phyloP scores from a whole-genome alignment of 2,888 invertebrate genomes.

The Torymus texanus region DNA sequence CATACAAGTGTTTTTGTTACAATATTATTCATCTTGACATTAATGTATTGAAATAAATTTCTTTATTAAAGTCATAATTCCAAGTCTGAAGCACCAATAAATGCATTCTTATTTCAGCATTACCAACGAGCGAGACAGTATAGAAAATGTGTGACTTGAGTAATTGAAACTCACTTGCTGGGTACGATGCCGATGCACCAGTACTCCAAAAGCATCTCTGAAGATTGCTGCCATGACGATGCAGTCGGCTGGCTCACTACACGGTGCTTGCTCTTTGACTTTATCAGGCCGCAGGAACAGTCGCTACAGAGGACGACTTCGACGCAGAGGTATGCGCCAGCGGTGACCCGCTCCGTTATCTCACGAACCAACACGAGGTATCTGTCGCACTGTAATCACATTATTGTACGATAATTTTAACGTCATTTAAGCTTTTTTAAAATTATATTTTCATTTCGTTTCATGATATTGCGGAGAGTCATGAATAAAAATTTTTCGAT shows the following conservation, averaged over 20 bases:
- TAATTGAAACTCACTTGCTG: slow-evolving; percentile 76
- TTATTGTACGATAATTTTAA: not conserved
- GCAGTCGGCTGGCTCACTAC: slow-evolving; percentile 65
- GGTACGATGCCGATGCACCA: slow-evolving; percentile 85
- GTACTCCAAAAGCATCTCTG: slow-evolving; percentile 84
- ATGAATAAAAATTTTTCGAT: too few species aligned
- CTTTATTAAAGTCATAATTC: too few species aligned
- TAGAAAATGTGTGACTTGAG: not conserved
- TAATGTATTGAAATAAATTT: too few species aligned
- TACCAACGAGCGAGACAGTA: not conserved
- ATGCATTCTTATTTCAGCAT: too few species aligned
- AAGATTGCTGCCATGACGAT: slow-evolving; percentile 73
- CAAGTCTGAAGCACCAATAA: too few species aligned
- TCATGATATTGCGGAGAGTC: too few species aligned
- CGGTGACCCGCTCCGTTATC: slow-evolving; percentile 68
- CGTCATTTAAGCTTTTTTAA: too few species aligned
- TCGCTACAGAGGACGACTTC: slow-evolving; percentile 87
- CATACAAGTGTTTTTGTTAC: too few species aligned
- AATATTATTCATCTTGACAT: too few species aligned
- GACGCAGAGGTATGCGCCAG: slow-evolving; percentile 79
- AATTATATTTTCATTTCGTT: too few species aligned
- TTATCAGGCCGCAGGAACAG: slow-evolving; percentile 78
- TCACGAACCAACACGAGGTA: slow-evolving; percentile 71
- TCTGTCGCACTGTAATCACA: slow-evolving; percentile 69
- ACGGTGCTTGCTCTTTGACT: slow-evolving; percentile 70